Base-by-base conservation (phyloP, 2,888 invertebrate species). In the Bugula neritina region DNA sequence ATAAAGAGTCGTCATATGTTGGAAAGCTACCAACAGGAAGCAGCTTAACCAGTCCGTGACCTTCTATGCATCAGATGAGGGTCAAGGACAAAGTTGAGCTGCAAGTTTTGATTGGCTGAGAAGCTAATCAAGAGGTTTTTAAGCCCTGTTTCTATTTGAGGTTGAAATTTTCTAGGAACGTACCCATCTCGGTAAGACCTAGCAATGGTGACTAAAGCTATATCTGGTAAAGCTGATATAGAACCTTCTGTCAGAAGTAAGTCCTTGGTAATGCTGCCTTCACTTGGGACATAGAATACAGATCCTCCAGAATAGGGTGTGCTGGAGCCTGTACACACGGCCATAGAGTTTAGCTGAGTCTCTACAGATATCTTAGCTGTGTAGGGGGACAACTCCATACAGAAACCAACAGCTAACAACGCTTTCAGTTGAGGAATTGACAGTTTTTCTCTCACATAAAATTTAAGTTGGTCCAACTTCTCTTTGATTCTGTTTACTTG, bases 151-250 rank as follows among this genome's bases (percentile, higher is more conserved):
- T 63, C 63, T 63, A 63, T 63, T 29, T 63, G 1, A 13, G 29
- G 29, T 31, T 63, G 63, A 25, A 63, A 31, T 2, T 31, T 31
- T 5, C 63, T 21, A 29, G 27, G 31, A 2, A 63, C 63, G 31
- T 25, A 63, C 29, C 63, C 63, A 31, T 63, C 63, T 63, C 63
- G 2, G 63, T 63, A 31, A 31, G 63, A 63, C n/a, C 63, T 63
- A 27, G 63, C 63, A 29, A 63, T n/a, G 13, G 63, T 63, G n/a
- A 63, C 63, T n/a, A 31, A 10, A 3, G 27, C 31, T 34, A 63
- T n/a, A 13, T 27, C n/a, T 10, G 3, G 5, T 13, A 63, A 3
- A 10, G 5, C 5, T 29, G 10, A 13, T 17, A 63, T 13, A 29
- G 31, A 10, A 13, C 31, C 17, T 63, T 63, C 25, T 3, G 31